A percentile compares a stretch with the other conserved stretches of the same genome.
phyloP scores from a whole-genome alignment of 23 tunicate genomes.

The Clavelina lepadiformis region DNA sequence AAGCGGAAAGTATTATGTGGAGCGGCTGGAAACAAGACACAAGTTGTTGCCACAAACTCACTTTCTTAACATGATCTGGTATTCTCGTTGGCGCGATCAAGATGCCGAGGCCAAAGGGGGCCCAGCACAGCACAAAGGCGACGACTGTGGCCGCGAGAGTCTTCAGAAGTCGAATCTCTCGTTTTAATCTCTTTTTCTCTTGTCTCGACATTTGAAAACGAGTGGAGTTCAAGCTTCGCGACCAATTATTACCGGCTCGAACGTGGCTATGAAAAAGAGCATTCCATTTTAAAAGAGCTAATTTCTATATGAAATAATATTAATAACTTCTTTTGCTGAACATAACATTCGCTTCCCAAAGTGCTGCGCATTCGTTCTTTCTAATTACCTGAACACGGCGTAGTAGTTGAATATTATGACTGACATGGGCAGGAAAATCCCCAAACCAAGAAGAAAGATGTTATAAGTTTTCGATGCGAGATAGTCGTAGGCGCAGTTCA shows the following conservation, averaged over 20 bases:
- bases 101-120: conserved; percentile 40
- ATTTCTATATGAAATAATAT: background rate
- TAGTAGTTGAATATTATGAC: conserved; percentile 27
- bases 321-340: background rate
- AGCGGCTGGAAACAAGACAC: background rate
- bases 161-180: conserved; percentile 35
- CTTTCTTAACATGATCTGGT: conserved; percentile 20
- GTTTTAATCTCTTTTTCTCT: conserved; percentile 1
- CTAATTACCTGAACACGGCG: conserved; percentile 25
- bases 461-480: conserved; percentile 2
- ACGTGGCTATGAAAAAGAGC: conserved; percentile 5
- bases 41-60: background rate
- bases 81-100: conserved; percentile 37
- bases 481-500: conserved; percentile 49
- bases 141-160: conserved; percentile 45
- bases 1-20: background rate
- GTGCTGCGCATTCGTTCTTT: background rate
- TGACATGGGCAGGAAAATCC: conserved; percentile 25
- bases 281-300: background rate
- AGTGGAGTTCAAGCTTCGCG: background rate
- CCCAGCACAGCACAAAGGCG: conserved; percentile 44
- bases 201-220: background rate
- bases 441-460: conserved; percentile 5
- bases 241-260: background rate
- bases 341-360: background rate